Evolutionary conservation across 1,140 invertebrate species (phyloP), one percentile per base, ranked within the genome.

Genomic region (Theocolax elegans): DNA sequence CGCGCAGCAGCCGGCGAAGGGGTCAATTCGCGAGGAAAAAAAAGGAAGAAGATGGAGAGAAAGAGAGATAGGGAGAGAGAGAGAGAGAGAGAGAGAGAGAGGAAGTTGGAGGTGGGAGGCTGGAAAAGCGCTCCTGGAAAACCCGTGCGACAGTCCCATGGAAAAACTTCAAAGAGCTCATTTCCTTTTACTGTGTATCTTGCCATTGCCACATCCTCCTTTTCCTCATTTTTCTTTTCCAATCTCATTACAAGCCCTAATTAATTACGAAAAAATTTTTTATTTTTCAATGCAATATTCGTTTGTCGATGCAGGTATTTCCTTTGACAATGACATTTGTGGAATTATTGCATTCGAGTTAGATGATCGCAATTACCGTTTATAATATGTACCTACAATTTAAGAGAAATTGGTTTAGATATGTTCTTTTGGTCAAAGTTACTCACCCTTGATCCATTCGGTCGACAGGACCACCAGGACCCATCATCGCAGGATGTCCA

Each of bases 401-500:
- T n/a, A n/a, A n/a, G n/a, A n/a, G n/a, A n/a, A n/a, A n/a, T n/a
- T n/a, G n/a, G n/a, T n/a, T n/a, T n/a, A n/a, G n/a, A n/a, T n/a
- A n/a, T n/a, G n/a, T n/a, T n/a, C n/a, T n/a, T n/a, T n/a, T n/a
- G n/a, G n/a, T n/a, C n/a, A n/a, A n/a, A 67, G 67, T 15, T 13
- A 89, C 89, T 90, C 74, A 91, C 90, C 91, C 91, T 86, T 91
- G 91, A 79, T 92, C 90, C 76, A 91, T 89, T 77, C 90, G 84
- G 68, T 91, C 91, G 48, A 92, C 90, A 70, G 91, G 90, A 74
- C 91, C 91, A 40, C 89, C 90, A 29, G 90, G 89, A 53, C 87
- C 88, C 87, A 92, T 91, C 87, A 90, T 90, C 67, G 89, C 87
- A 0, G 87, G 87, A 78, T 89, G 88, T 67, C 87, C 87, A 19